Evolutionary conservation across 2,888 invertebrate genomes (phyloP), one percentile per base, ranked within the genome.

Genomic region (Schizotus pectinicornis): DNA sequence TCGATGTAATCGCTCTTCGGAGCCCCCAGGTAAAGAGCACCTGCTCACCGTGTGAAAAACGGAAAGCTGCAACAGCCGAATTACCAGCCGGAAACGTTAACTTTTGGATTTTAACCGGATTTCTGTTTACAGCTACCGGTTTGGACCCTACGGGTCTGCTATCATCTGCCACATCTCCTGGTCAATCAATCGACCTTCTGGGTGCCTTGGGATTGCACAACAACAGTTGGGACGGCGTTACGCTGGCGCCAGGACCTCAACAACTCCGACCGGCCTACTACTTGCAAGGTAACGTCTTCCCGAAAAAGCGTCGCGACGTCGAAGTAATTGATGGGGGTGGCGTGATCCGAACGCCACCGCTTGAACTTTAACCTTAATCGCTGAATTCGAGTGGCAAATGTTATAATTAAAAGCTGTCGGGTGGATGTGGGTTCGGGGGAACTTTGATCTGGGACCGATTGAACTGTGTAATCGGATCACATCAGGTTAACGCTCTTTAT

Each of bases 131-230:
- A 87, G 87, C 85, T 82, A 85, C 77, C 73, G 80, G 78, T 75
- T 76, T 79, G 74, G 79, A 80, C 76, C 80, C 85, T 80, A 83
- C 84, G 81, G 76, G 68, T 65, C 67, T 75, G 67, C 66, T 78
- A 67, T 73, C 75, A 68, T 67, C 71, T 37, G 65, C 74, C 49
- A 69, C 71, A 36, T 68, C 72, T 54, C 64, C 71, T 63, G 62
- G 72, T 67, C 77, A 79, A 80, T 81, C 84, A 74, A 87, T 92
- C 83, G 91, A 92, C 81, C 84, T 92, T 79, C 84, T 92, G 81
- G 88, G 88, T 81, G 88, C 89, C 77, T 83, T 91, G 81, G 88
- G 89, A 81, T 83, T 90, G 79, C 88, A 89, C 83, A 91, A 90
- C 83, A 87, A 86, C 78, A 85, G 87, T 75, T 86, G 86, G 76